Conservation (phyloP, 23 tunicate species). For the Corella eumyota region DNA sequence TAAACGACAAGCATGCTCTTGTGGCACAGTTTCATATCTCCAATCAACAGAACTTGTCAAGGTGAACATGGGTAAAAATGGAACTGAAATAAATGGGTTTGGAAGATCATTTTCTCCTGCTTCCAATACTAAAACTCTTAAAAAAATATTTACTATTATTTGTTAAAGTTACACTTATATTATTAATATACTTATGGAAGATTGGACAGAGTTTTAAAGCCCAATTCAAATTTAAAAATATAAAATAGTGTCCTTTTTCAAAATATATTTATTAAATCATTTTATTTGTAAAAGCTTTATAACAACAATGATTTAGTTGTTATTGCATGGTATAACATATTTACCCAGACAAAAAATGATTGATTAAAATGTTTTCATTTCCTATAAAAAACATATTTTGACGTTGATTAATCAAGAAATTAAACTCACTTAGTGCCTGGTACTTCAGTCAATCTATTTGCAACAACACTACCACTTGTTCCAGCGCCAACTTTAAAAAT, state of each 20-base stretch:
- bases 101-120: conserved; percentile 49
- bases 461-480: conserved; percentile 47
- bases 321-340: no score
- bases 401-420: not conserved
- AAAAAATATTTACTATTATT: conserved; percentile 2
- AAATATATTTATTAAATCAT: no score
- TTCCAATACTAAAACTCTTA: conserved; percentile 48
- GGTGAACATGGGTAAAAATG: conserved; percentile 1
- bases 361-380: not conserved
- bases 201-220: no score
- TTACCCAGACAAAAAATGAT: no score
- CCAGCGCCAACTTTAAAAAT: conserved; percentile 48
- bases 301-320: no score
- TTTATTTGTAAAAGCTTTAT: no score
- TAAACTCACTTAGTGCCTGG: conserved; percentile 26
- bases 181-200: not conserved
- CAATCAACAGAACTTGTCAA: conserved; percentile 18
- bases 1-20: conserved; percentile 10
- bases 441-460: conserved; percentile 42
- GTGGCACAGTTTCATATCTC: conserved; percentile 46
- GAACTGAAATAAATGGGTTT: conserved; percentile 25
- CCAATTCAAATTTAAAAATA: no score
- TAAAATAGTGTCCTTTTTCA: no score
- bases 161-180: not conserved
- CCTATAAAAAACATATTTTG: no score